A percentile compares a stretch with the other conserved stretches of the same genome.
phyloP scores from a whole-genome alignment of 2,888 invertebrate genomes.

The Synergus japonicus region DNA sequence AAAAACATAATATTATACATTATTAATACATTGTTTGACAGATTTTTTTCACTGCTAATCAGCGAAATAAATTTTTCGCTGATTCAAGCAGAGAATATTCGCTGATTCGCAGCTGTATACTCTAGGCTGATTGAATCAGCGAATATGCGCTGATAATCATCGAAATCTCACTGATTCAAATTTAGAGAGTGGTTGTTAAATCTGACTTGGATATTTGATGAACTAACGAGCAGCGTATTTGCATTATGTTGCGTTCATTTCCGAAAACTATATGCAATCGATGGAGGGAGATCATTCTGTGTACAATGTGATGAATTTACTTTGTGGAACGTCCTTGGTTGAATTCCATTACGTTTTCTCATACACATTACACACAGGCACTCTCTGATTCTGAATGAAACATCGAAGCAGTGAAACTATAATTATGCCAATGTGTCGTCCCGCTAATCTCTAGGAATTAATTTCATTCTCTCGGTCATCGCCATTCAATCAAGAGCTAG shows the following conservation, averaged over 20 bases:
- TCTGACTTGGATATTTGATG: slow-evolving; percentile 23
- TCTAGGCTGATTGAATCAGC: too few relatives aligned
- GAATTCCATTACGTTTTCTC: too few relatives aligned
- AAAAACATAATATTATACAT: too few relatives aligned
- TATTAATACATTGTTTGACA: too few relatives aligned
- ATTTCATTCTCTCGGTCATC: slow-evolving; percentile 67
- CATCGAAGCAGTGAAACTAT: slow-evolving; percentile 46
- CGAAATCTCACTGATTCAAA: too few relatives aligned
- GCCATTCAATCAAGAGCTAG: slow-evolving; percentile 71
- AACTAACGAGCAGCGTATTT: slow-evolving; percentile 1
- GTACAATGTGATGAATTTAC: not conserved
- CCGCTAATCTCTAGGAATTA: slow-evolving; percentile 72
- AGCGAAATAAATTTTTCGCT: too few relatives aligned
- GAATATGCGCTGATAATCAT: too few relatives aligned
- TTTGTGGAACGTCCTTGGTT: not conserved
- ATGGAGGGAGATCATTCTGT: not conserved
- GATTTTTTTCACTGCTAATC: too few relatives aligned
- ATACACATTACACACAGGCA: too few relatives aligned
- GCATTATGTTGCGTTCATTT: slow-evolving; percentile 6
- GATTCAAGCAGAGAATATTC: too few relatives aligned
- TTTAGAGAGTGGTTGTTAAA: slow-evolving; percentile 2
- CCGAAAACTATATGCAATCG: slow-evolving; percentile 3
- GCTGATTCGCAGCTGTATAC: too few relatives aligned
- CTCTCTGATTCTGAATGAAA: not conserved
- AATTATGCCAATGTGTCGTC: slow-evolving; percentile 64